Evolutionary conservation across 2,797 vertebrate species (phyloP), one percentile per base, ranked within the genome.

Genomic region (Trematomus bernacchii): DNA sequence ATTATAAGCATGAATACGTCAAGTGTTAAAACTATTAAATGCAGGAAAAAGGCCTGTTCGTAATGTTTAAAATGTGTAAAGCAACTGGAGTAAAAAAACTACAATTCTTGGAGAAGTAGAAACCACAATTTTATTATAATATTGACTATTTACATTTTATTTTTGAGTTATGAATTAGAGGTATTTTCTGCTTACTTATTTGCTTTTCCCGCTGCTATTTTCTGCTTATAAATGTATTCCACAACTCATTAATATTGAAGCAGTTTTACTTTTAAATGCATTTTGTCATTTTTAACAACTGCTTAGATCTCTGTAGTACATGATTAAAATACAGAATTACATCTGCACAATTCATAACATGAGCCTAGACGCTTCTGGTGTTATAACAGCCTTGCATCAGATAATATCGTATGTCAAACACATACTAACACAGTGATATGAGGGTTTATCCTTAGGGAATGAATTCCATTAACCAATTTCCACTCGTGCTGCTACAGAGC

Each of bases 391-490:
- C 15, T 23, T 55, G 43, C 44, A 21, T 73, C 52, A 23, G 54
- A 42, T 53, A 67, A 62, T 51, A n/a, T 27, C 40, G 47, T 23
- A 52, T 76, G 57, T 68, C 48, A 66, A 61, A 54, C 68, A 57
- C 47, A 66, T 11, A 10, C 46, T 52, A 64, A 54, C 46, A 19
- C 6, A 65, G 73, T n/a, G 33, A 58, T 69, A 52, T 57, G 47
- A 48, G 52, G 51, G 70, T 58, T 79, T 60, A 44, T 67, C 78
- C 59, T 55, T 0, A 1, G 71, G 80, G 84, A 74, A n/a, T 30
- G 13, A n/a, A 46, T 86, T 83, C 60, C 50, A 75, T 87, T 80
- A 80, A 79, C 80, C 72, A 47, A 19, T 79, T 73, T 84, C 70
- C 62, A 51, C 76, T 59, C 51, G 73, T 74, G 63, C 13, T 73